Conservation (phyloP, 2,888 invertebrate genomes). For the Spialia ferax region DNA sequence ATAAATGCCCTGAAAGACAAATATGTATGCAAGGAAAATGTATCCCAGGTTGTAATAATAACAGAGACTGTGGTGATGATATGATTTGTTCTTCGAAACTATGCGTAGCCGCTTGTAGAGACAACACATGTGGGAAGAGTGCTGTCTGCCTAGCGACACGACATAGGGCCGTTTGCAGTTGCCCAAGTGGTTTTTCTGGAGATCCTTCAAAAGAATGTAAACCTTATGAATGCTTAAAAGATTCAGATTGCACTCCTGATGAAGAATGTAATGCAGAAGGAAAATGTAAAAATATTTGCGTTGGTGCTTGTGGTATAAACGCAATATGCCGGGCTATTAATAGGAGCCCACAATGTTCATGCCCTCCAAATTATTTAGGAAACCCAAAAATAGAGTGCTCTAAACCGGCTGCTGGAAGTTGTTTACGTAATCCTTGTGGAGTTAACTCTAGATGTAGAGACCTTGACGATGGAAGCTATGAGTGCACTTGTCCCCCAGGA, state of each 20-base stretch:
- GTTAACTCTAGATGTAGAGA: slow-evolving; percentile 94
- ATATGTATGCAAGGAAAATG: slow-evolving; percentile 91
- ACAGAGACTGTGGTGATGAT: slow-evolving; percentile 92
- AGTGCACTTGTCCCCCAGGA: slow-evolving; percentile 93
- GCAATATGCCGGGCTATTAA: slow-evolving; percentile 94
- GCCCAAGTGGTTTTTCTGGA: slow-evolving; percentile 94
- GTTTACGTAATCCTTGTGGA: slow-evolving; percentile 94
- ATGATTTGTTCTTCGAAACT: slow-evolving; percentile 90
- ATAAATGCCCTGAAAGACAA: slow-evolving; percentile 92
- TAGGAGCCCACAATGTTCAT: slow-evolving; percentile 93
- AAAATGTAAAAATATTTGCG: slow-evolving; percentile 93
- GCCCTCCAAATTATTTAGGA: slow-evolving; percentile 92
- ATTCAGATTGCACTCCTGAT: slow-evolving; percentile 92
- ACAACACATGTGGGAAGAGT: slow-evolving; percentile 92
- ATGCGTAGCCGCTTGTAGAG: slow-evolving; percentile 90
- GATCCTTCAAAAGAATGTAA: slow-evolving; percentile 92
- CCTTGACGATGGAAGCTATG: slow-evolving; percentile 90
- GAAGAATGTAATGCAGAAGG: slow-evolving; percentile 91
- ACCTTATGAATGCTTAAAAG: slow-evolving; percentile 91
- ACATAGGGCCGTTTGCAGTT: slow-evolving; percentile 94
- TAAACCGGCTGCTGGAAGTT: slow-evolving; percentile 90
- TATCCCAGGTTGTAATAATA: slow-evolving; percentile 92
- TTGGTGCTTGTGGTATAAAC: slow-evolving; percentile 93
- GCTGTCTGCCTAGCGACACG: slow-evolving; percentile 93
- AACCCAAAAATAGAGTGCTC: slow-evolving; percentile 93